These are phyloP conservation scores for Archocentrus centrarchus DNA, from an alignment of 2,113 vertebrate genomes.

Conservation along the genomic window DNA sequence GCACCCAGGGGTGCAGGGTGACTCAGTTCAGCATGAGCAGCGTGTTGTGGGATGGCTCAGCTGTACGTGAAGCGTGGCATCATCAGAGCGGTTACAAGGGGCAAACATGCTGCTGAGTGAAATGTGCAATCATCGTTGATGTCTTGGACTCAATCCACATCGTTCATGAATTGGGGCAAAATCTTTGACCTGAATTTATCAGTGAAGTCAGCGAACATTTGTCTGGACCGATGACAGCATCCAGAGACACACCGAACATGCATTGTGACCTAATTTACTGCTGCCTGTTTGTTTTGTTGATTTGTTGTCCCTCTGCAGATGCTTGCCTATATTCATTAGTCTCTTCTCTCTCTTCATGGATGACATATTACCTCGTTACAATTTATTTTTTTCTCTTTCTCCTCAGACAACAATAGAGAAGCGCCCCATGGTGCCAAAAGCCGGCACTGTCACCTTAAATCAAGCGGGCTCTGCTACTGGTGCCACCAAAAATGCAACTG, in stretches of 20 bases:
- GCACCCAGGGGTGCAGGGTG: slow-evolving; percentile 26
- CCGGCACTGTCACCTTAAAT: slow-evolving; percentile 47
- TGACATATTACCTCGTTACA: background rate
- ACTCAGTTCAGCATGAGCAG: slow-evolving; percentile 25
- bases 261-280: background rate
- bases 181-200: slow-evolving; percentile 24
- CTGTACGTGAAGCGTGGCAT: slow-evolving; percentile 42
- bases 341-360: background rate
- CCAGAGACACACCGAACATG: background rate
- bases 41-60: slow-evolving; percentile 19
- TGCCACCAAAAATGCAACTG: slow-evolving; percentile 76
- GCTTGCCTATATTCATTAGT: accelerated
- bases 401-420: slow-evolving; percentile 75
- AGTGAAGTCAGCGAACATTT: background rate
- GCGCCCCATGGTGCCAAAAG: slow-evolving; percentile 81
- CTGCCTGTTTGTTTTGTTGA: background rate
- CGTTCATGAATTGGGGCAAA: background rate
- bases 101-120: slow-evolving; percentile 18
- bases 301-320: background rate
- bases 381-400: background rate
- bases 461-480: slow-evolving; percentile 48
- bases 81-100: background rate
- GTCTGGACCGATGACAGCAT: background rate
- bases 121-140: background rate
- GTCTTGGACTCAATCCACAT: background rate